Conservation (phyloP, 2,113 vertebrate genomes). For the Corythoichthys intestinalis region DNA sequence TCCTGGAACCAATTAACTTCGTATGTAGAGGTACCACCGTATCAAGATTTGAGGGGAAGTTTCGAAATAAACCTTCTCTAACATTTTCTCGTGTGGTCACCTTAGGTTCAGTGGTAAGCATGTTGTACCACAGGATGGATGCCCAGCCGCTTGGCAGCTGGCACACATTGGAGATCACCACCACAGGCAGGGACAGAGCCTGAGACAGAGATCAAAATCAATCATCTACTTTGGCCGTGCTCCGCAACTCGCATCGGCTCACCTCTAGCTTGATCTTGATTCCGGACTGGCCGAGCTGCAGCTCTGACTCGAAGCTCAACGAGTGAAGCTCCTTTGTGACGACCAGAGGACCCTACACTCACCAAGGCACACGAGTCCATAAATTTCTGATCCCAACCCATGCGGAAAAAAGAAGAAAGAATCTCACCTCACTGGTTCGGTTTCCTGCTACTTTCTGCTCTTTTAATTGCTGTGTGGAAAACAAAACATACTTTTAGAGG, state of each 20-base stretch:
- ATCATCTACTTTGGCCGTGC: background rate
- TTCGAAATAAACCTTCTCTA: background rate
- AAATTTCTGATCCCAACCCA: background rate
- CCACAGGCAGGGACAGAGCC: conserved; percentile 88
- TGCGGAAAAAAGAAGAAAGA: background rate
- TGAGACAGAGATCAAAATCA: conserved; percentile 33
- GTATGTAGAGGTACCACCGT: no score
- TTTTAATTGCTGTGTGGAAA: conserved; percentile 85
- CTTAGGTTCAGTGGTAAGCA: conserved; percentile 87
- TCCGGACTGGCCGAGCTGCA: conserved; percentile 85
- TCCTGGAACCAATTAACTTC: no score
- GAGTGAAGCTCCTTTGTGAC: conserved; percentile 97
- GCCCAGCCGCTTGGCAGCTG: conserved; percentile 97
- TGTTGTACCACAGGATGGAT: conserved; percentile 98
- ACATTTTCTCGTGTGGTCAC: conserved; percentile 54
- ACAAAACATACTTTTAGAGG: background rate
- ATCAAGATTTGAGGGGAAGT: background rate
- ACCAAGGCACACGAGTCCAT: background rate
- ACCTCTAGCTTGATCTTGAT: conserved; percentile 89
- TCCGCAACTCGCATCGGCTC: background rate
- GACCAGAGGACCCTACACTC: conserved; percentile 85
- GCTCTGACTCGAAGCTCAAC: conserved; percentile 89
- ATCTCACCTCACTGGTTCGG: conserved; percentile 88
- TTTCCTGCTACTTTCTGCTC: conserved; percentile 89
- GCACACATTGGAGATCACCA: conserved; percentile 96